Evolutionary conservation across 2,113 vertebrate species (phyloP), one percentile per base, ranked within the genome.

Genomic region (Centrocercus urophasianus): DNA sequence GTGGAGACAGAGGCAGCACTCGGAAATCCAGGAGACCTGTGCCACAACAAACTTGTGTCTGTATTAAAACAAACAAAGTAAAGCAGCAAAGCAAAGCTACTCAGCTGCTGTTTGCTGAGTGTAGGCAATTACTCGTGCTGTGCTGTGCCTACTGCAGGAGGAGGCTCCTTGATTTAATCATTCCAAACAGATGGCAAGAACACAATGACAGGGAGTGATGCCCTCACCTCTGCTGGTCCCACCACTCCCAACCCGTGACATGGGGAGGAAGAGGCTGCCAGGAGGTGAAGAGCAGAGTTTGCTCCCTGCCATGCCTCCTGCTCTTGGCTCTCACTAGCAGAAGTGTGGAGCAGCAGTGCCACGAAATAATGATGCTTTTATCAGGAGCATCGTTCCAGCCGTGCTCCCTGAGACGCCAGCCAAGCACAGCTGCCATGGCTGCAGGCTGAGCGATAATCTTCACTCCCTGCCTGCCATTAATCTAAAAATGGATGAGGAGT

Each of bases 91-190:
- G 65, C 13, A 21, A 61, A 91, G 85, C 57, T 59, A 36, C 36
- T 7, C 0, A 1, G 71, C 38, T 89, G 57, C 65, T 73, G 38
- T 89, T 92, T 75, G 78, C 70, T 75, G 42, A 43, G 38, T 76
- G 20, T 5, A 81, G 82, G 72, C 88, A 83, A 89, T 93, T 71
- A 60, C 84, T 79, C 3, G 25, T 38, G 38, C 38, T 38, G 38
- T 87, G 81, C 93, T 65, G 78, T 70, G 88, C 82, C 79, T 94
- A 60, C 38, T 72, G 89, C 89, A 92, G 83, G 88, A 3, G 0
- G 75, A 70, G 60, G 85, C 88, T 96, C 92, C 90, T 93, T 2
- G 0, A 80, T 89, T 69, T 86, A 66, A 77, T 95, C 50, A 42
- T 66, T 67, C 60, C 34, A 74, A 74, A 80, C 72, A 45, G 69